Base-by-base conservation (phyloP, 2,888 invertebrate genomes). In the Drosophila anomalata region DNA sequence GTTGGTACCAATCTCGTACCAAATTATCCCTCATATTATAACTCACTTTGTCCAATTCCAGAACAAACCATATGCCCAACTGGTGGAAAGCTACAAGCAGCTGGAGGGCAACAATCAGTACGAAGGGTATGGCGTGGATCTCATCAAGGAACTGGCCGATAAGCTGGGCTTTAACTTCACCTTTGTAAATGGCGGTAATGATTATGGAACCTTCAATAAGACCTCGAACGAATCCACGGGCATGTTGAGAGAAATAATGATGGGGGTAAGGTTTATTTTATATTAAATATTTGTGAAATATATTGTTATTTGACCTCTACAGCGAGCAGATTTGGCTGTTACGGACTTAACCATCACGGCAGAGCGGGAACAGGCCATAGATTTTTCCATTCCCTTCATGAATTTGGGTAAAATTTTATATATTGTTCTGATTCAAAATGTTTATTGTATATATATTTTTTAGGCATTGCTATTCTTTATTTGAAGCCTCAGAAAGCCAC, bases 321-420 rank as follows among this genome's bases (percentile, higher is more conserved):
- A 97, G 97, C 94, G 94, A 89, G 97, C 96, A 5, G 96, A 98
- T 92, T 94, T 99, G 83, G 98, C 97, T 0, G 96, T 99, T 31
- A 97, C 97, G 0, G 98, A 98, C 90, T 92, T 99, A 75, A 96
- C 96, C 0, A 95, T 96, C 70, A 98, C 98, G 2, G 95, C 98
- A 41, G 95, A 96, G 67, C 94, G 99, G 54, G 97, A 98, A 89
- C 94, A 94, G 81, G 97, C 95, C 11, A 97, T 97, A 0, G 98
- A 98, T 90, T 99, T 99, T 88, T 98, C 98, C 0, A 96, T 96
- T 92, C 98, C 98, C 0, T 99, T 98, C 89, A 97, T 99, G 96
- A 97, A 97, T 91, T 93, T 98, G 75, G 95, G 94, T 93, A 90
- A 62, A 62, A 44, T 14, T 22, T 9, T 1, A 9, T 1, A 14